A percentile compares a stretch with the other conserved stretches of the same genome.
Conservation (phyloP, 2,113 vertebrate species). For the Podilymbus podiceps region DNA sequence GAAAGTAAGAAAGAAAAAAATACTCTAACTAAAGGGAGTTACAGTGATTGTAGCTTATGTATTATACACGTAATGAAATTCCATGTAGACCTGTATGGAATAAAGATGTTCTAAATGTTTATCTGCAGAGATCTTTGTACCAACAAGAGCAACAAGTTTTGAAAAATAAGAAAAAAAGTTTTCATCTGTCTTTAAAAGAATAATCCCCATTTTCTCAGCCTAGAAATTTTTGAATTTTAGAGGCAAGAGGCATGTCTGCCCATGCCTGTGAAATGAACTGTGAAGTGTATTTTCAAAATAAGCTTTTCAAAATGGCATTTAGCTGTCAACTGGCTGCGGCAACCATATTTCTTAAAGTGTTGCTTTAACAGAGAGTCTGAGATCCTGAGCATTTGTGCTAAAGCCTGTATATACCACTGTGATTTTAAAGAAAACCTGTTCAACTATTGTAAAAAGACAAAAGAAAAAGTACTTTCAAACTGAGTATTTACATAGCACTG, state of each 20-base stretch:
- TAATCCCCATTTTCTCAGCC: not conserved
- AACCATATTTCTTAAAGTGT: not conserved
- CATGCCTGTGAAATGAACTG: not conserved
- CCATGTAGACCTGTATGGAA: not conserved
- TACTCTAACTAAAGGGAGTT: not conserved
- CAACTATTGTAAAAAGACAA: not conserved
- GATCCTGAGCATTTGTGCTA: not conserved
- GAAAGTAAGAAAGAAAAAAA: not conserved
- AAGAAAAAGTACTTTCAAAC: not conserved
- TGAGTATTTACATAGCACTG: not conserved
- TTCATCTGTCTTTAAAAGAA: not conserved
- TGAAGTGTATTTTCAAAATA: not conserved
- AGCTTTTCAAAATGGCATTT: not conserved
- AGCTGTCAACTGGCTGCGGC: not conserved
- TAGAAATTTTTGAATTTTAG: not conserved
- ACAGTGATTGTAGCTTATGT: not conserved
- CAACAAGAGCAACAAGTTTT: not conserved
- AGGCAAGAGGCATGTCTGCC: not conserved
- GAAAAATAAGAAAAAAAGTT: not conserved
- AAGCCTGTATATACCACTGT: not conserved
- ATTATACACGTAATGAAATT: not conserved
- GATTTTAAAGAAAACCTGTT: not conserved
- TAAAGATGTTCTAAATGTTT: not conserved
- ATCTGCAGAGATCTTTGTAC: not conserved
- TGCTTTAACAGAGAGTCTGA: not conserved